Conservation (phyloP, 2,797 vertebrate species). For the Choloepus didactylus region DNA sequence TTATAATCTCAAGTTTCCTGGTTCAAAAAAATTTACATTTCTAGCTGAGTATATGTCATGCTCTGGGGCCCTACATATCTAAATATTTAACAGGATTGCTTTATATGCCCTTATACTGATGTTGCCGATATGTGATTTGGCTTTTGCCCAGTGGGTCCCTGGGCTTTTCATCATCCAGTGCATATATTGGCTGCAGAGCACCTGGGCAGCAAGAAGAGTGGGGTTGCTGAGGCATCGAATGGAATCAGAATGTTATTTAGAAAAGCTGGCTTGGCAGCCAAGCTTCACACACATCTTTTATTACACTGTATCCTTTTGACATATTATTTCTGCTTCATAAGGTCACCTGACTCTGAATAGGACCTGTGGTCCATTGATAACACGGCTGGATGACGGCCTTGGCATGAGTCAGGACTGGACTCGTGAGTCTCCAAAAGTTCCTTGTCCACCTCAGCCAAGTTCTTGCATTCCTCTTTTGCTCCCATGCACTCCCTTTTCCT, state of each 20-base stretch:
- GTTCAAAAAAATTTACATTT: conserved; percentile 63
- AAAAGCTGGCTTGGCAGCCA: conserved; percentile 79
- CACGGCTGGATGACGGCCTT: not conserved
- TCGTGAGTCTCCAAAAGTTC: conserved; percentile 44
- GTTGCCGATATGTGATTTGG: conserved; percentile 79
- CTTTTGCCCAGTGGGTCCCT: conserved; percentile 69
- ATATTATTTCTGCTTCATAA: conserved; percentile 84
- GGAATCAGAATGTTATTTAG: conserved; percentile 85
- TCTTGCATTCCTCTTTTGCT: not conserved
- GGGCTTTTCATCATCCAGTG: conserved; percentile 81
- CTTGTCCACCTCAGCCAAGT: not conserved
- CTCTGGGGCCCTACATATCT: conserved; percentile 71
- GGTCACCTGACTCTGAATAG: conserved; percentile 80
- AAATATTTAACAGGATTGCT: conserved; percentile 82
- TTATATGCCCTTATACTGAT: conserved; percentile 72
- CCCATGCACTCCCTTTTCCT: not conserved
- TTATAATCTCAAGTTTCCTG: conserved; percentile 75
- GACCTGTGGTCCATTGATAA: conserved; percentile 78
- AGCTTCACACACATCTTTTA: conserved; percentile 79
- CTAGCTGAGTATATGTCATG: conserved; percentile 57
- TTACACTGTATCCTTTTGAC: conserved; percentile 81
- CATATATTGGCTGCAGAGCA: conserved; percentile 77
- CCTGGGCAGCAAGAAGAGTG: conserved; percentile 80
- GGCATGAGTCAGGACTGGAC: conserved; percentile 50
- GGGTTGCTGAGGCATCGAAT: conserved; percentile 83